Base-by-base conservation (phyloP, 2,797 vertebrate species). In the Geotria australis region DNA sequence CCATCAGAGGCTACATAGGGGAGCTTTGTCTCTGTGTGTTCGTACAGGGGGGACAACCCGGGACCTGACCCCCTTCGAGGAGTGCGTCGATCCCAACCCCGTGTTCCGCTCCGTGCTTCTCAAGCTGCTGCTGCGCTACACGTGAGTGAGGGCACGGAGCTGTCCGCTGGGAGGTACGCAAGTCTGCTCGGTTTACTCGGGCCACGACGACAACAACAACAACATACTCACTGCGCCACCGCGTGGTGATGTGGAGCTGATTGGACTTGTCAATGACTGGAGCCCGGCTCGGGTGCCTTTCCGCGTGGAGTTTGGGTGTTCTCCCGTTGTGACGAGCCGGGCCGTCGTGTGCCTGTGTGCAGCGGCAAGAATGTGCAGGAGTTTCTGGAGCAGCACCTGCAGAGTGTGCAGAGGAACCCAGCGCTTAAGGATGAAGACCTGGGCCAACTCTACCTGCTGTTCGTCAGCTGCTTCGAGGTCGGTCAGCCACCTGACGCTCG, bases 381-480 rank as follows among this genome's bases (percentile, higher is more conserved):
- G 57, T 70, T 75, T 60, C 72, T 77, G 57, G 69, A 73, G 62
- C 58, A 2, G 11, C 72, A 76, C 63, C 62, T 77, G 45, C 62
- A 58, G 61, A 66, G 71, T 3, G 65, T 77, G 62, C 61, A 73
- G 63, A 63, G 70, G 60, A 68, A 74, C 1, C 56, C 77, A 46
- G 63, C 75, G 1, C 24, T 38, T 24, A 59, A 46, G 11, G 13
- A 2, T 38, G 67, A 69, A 2, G 74, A 77, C 62, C 64, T 46
- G 6, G 71, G 69, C 9, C 70, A 76, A 48, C 74, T 77, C 57
- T 73, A 76, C 64, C 63, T 70, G 59, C 69, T 77, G 57, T 77
- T 77, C 57, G 68, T 73, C 62, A 77, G 71, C 68, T 76, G 75
- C 63, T 75, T 77, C 64, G 73, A 77, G 69, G 76, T 74, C 61